phyloP scores from a whole-genome alignment of 2,888 invertebrate species.

The Hipparchia sbordonii region DNA sequence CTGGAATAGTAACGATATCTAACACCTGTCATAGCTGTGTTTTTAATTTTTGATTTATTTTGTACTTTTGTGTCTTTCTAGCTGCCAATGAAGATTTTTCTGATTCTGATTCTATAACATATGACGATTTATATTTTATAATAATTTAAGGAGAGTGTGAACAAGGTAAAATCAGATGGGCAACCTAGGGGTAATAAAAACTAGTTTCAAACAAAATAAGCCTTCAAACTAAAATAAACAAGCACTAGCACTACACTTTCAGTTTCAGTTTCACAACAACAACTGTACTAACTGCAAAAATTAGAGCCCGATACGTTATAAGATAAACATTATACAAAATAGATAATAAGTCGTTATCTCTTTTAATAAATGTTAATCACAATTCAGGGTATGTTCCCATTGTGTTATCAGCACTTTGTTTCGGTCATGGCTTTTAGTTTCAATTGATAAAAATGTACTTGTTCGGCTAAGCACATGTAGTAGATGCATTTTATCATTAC shows the following conservation, averaged over 20 bases:
- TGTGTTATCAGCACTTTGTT: slow-evolving; percentile 26
- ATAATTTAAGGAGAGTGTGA: too few relatives aligned
- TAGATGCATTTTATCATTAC: not conserved
- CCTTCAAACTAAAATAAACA: not conserved
- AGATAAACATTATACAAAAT: slow-evolving; percentile 25
- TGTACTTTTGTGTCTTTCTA: too few relatives aligned
- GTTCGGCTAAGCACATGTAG: not conserved
- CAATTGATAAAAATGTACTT: slow-evolving; percentile 1
- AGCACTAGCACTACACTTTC: slow-evolving; percentile 2
- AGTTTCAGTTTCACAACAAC: not conserved
- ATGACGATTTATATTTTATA: too few relatives aligned
- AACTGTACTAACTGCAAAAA: slow-evolving; percentile 9
- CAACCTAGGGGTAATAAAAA: not conserved
- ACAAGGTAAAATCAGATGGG: too few relatives aligned
- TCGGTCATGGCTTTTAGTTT: slow-evolving; percentile 4
- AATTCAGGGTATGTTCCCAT: slow-evolving; percentile 21
- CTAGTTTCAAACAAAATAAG: not conserved
- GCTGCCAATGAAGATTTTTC: too few relatives aligned
- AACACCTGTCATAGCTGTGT: too few relatives aligned
- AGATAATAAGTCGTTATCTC: slow-evolving; percentile 27
- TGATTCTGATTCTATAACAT: too few relatives aligned
- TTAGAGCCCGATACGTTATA: slow-evolving; percentile 16
- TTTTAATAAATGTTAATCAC: slow-evolving; percentile 29
- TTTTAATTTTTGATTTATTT: too few relatives aligned
- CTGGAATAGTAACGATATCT: too few relatives aligned